A percentile compares a stretch with the other conserved stretches of the same genome.
These are phyloP conservation scores for Phrynocephalus forsythii DNA, from an alignment of 2,797 vertebrate species.

Conservation along the genomic window DNA sequence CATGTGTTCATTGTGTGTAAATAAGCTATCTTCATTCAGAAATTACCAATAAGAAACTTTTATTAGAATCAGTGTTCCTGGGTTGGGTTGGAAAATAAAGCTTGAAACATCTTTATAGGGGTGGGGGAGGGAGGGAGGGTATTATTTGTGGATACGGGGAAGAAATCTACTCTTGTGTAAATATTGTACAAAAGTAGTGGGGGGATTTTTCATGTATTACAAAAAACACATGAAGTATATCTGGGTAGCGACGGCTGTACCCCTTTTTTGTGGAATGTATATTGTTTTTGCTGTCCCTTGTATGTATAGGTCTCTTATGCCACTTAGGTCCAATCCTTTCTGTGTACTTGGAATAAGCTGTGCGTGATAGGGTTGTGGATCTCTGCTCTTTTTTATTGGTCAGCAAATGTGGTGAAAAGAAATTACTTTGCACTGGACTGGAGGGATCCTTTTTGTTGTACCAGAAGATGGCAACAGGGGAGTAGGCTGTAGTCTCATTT, in stretches of 20 bases:
- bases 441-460: conserved; percentile 30
- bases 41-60: conserved; percentile 78
- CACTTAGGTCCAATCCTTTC: conserved; percentile 42
- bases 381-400: conserved; percentile 46
- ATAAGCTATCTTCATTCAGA: conserved; percentile 82
- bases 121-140: conserved; percentile 30
- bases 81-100: conserved; percentile 72
- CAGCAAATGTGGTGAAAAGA: conserved; percentile 50
- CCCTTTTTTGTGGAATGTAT: conserved; percentile 54
- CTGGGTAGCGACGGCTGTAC: conserved; percentile 57
- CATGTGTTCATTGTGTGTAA: conserved; percentile 84
- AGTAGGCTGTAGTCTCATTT: background rate
- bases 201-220: conserved; percentile 71
- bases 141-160: conserved; percentile 66
- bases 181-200: conserved; percentile 57
- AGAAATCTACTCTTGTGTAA: conserved; percentile 73
- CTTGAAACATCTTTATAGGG: conserved; percentile 56
- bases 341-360: conserved; percentile 28
- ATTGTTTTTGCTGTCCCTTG: conserved; percentile 49
- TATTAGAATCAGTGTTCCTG: conserved; percentile 79
- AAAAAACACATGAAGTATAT: conserved; percentile 65
- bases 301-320: conserved; percentile 13
- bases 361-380: conserved; percentile 18
- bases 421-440: conserved; percentile 60
- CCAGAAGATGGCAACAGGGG: background rate